Evolutionary conservation across 1,140 invertebrate genomes (phyloP).

Genomic region (Drosophila biarmipes): DNA sequence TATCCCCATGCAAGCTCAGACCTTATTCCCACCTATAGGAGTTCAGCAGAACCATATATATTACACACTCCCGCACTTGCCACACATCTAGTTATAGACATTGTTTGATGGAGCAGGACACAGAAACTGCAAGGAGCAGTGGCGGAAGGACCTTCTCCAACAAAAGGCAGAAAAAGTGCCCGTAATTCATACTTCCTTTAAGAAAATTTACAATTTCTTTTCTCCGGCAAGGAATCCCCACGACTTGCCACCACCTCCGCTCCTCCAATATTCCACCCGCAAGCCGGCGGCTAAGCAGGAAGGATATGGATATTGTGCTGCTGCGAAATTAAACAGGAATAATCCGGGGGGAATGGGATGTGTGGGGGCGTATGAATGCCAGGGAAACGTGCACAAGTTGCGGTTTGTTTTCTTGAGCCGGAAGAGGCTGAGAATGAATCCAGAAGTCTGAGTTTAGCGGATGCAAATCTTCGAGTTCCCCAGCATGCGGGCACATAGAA

Average conservation of each 20-base stretch:
- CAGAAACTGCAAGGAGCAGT: conserved; percentile 4
- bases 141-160: conserved; percentile 3
- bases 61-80: conserved; percentile 44
- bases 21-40: conserved; percentile 47
- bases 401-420: conserved; percentile 57
- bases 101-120: conserved; percentile 66
- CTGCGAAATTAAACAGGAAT: conserved; percentile 70
- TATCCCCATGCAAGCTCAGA: conserved; percentile 22
- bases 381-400: conserved; percentile 80
- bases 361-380: conserved; percentile 10
- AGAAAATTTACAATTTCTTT: conserved; percentile 77
- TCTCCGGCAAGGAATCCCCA: conserved; percentile 44
- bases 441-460: conserved; percentile 35
- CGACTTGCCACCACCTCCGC: conserved; percentile 9
- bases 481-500: conserved; percentile 18
- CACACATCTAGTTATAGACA: conserved; percentile 51
- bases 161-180: conserved; percentile 46
- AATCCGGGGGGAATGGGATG: background rate
- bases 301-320: conserved; percentile 71
- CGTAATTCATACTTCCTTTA: conserved; percentile 68
- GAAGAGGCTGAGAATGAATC: conserved; percentile 25
- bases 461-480: conserved; percentile 41
- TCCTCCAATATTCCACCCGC: conserved; percentile 8
- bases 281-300: conserved; percentile 55
- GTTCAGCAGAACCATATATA: conserved; percentile 58